Evolutionary conservation across 37 sponge, comb jelly and placozoan species (phyloP), one percentile per base, ranked within the genome.

Genomic region (Theonella swinhoei): DNA sequence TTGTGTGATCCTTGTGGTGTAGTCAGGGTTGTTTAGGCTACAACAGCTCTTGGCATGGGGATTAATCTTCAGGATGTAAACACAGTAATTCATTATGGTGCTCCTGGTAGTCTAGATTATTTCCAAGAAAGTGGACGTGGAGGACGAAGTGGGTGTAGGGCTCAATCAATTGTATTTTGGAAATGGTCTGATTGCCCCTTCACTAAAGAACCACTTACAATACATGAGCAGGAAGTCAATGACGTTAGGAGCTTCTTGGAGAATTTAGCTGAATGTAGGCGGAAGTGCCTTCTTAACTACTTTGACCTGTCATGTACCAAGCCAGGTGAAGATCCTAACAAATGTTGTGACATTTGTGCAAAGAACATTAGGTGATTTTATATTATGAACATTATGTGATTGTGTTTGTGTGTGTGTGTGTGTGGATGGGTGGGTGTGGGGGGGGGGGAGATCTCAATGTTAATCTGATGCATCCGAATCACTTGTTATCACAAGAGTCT

Each of bases 11-110:
- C 65, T 60, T 73, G 81, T 80, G 81, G 87, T 62, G 74, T 81
- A 8, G 75, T 87, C 14, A 28, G 87, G 81, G 84, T 88, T 4
- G 84, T 88, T 26, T 88, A 83, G 76, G 89, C 89, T 7, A 88
- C 89, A 23, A 65, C 76, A 3, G 89, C 89, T 28, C 71, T 88
- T 1, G 89, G 83, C 36, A 83, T 88, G 89, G 86, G 78, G 25
- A 69, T 85, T 23, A 67, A 85, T 59, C 35, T 85, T 9, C 9
- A 20, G 38, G 72, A 65, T 61, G 77, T 88, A 17, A 83, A 82
- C 60, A 37, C 24, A 30, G 75, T 82, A 40, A 75, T 82, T 37
- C 88, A 82, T 62, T 82, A 88, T 68, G 88, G 88, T 7, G 83
- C 81, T 34, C 83, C 83, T 29, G 65, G 58, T 19, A 62, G 66